These are phyloP conservation scores for Oscheius sp. DNA, from an alignment of 2,888 invertebrate genomes.

Conservation along the genomic window DNA sequence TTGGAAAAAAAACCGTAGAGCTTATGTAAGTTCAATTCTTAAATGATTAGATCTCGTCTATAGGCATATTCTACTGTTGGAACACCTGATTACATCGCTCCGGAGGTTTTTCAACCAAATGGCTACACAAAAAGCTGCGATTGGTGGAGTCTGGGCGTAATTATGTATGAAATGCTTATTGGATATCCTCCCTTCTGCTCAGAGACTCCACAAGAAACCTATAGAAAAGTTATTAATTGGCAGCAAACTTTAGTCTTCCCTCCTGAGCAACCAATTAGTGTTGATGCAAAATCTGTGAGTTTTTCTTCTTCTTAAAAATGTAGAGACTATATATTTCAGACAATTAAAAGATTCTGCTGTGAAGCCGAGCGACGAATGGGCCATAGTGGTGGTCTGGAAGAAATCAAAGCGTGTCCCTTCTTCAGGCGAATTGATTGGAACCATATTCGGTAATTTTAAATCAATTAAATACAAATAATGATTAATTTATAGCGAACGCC, in stretches of 20 bases:
- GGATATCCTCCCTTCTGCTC: conserved; percentile 99
- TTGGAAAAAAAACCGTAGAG: conserved; percentile 95
- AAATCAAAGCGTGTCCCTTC: conserved; percentile 88
- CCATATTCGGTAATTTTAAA: conserved; percentile 81
- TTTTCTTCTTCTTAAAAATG: conserved; percentile 11
- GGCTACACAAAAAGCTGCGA: conserved; percentile 98
- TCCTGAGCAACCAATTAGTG: conserved; percentile 97
- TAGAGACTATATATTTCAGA: conserved; percentile 58
- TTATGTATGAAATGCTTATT: conserved; percentile 99
- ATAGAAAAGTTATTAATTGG: conserved; percentile 98
- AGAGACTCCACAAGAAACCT: conserved; percentile 95
- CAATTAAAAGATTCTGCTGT: conserved; percentile 82
- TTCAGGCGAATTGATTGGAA: conserved; percentile 97
- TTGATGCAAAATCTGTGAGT: conserved; percentile 79
- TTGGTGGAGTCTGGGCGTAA: conserved; percentile 99
- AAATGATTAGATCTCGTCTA: background rate
- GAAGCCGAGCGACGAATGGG: conserved; percentile 92
- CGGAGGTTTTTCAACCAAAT: conserved; percentile 92
- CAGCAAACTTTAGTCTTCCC: conserved; percentile 96
- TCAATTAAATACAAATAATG: background rate
- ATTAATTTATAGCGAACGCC: conserved; percentile 79
- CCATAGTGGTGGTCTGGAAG: conserved; percentile 85
- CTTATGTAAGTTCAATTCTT: conserved; percentile 53
- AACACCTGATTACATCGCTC: conserved; percentile 99
- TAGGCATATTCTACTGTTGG: conserved; percentile 79